These are phyloP conservation scores for Alloscopus bannaensis DNA, from an alignment of 2,888 invertebrate genomes.

Conservation along the genomic window DNA sequence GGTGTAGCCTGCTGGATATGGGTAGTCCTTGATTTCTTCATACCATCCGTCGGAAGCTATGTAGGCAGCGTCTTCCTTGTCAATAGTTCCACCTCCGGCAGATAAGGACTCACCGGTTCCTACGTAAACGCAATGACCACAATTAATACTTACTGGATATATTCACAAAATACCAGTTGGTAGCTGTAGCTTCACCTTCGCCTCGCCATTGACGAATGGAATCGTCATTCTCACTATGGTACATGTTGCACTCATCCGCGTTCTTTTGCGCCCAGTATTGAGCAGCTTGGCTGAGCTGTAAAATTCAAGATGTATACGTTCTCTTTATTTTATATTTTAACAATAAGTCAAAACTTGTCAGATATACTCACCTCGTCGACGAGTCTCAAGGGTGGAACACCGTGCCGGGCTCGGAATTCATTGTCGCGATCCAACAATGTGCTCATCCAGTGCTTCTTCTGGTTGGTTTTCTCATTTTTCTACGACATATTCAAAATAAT, in stretches of 20 bases:
- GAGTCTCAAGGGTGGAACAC: constrained; percentile 14
- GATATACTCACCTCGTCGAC: constrained; percentile 8
- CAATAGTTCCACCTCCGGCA: neutral
- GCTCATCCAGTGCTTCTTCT: constrained; percentile 26
- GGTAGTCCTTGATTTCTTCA: constrained; percentile 53
- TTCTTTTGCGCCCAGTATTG: constrained; percentile 45
- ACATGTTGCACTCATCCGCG: constrained; percentile 33
- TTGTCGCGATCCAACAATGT: constrained; percentile 35
- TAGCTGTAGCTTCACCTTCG: constrained; percentile 16
- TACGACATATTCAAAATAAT: neutral
- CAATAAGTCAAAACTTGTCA: neutral
- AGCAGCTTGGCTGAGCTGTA: constrained; percentile 25
- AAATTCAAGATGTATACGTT: neutral
- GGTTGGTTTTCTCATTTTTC: constrained; percentile 25
- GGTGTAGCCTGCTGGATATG: constrained; percentile 30
- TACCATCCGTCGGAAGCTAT: constrained; percentile 44
- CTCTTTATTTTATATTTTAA: neutral
- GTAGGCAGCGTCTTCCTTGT: constrained; percentile 32
- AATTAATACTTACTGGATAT: too few species aligned
- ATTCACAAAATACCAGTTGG: too few species aligned
- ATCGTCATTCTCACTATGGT: constrained; percentile 28
- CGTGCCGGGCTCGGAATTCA: constrained; percentile 46
- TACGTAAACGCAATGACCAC: neutral
- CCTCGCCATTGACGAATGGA: constrained; percentile 10
- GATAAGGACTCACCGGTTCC: constrained; percentile 15